phyloP scores from a whole-genome alignment of 2,888 invertebrate genomes.

The Strigamia transsilvanica region DNA sequence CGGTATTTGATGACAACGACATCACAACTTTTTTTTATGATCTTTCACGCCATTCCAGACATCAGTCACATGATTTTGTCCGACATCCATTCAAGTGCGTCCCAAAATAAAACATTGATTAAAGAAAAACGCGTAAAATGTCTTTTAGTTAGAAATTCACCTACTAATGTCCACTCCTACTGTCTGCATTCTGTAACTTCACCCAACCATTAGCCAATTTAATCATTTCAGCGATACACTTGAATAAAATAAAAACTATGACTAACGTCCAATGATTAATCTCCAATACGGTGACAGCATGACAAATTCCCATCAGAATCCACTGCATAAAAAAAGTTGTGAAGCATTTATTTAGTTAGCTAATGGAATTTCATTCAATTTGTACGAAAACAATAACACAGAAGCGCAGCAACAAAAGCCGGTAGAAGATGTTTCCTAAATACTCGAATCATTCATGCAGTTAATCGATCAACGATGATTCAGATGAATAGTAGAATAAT shows the following conservation, averaged over 20 bases:
- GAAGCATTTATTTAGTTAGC: conserved; percentile 13
- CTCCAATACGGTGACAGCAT: conserved; percentile 12
- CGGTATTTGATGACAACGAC: conserved; percentile 1
- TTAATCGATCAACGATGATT: conserved; percentile 13
- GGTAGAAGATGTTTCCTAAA: neutral
- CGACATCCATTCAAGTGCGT: neutral
- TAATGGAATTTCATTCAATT: neutral
- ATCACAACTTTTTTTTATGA: conserved; percentile 29
- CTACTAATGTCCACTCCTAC: neutral
- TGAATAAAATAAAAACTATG: neutral
- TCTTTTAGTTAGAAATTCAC: too few species aligned
- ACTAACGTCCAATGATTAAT: neutral
- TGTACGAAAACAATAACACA: neutral
- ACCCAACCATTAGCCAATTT: neutral
- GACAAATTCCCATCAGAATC: neutral
- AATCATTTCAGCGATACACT: neutral
- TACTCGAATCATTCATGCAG: neutral
- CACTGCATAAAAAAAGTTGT: neutral
- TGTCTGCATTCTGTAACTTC: neutral
- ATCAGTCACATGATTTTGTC: neutral
- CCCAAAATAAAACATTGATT: too few species aligned
- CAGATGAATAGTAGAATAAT: neutral
- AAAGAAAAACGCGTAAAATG: too few species aligned
- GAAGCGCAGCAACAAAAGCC: neutral
- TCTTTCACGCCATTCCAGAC: neutral